Evolutionary conservation across 2,888 invertebrate genomes (phyloP).

Genomic region (Oegoconia quadripuncta): DNA sequence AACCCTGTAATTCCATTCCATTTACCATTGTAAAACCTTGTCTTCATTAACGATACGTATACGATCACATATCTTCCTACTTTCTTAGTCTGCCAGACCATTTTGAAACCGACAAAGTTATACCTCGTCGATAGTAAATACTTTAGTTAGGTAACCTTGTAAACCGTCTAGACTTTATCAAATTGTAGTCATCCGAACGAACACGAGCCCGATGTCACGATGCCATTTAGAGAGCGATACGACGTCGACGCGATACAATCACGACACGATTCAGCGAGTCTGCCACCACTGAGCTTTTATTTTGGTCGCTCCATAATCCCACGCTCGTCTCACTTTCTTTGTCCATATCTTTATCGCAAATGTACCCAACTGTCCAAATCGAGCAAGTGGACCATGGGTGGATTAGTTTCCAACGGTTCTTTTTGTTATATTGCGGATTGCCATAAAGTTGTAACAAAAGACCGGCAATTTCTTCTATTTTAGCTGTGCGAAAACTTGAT

Average conservation of each 20-base stretch:
- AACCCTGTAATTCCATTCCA: too few relatives aligned
- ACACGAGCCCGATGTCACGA: slow-evolving; percentile 22
- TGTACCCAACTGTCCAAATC: slow-evolving; percentile 36
- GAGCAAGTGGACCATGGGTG: slow-evolving; percentile 46
- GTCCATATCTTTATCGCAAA: slow-evolving; percentile 33
- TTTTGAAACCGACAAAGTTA: not conserved
- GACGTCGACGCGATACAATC: slow-evolving; percentile 29
- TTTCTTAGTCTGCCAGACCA: too few relatives aligned
- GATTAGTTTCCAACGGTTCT: slow-evolving; percentile 51
- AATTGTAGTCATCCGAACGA: slow-evolving; percentile 24
- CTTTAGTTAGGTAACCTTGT: not conserved
- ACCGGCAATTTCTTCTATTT: too few relatives aligned
- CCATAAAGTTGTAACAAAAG: too few relatives aligned
- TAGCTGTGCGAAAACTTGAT: too few relatives aligned
- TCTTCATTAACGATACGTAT: too few relatives aligned
- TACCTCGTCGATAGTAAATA: not conserved
- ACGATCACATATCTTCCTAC: too few relatives aligned
- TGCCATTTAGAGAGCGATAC: slow-evolving; percentile 23
- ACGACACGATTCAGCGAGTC: slow-evolving; percentile 6
- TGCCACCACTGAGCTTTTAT: slow-evolving; percentile 35
- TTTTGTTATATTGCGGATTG: slow-evolving; percentile 31
- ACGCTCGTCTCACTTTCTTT: slow-evolving; percentile 58
- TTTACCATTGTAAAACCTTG: too few relatives aligned
- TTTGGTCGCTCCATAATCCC: slow-evolving; percentile 52
- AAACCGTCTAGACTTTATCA: slow-evolving; percentile 25